Percentiles rank a stretch among this genome's conserved stretches.
Conservation (phyloP, 2,113 vertebrate genomes). For the Gopherus flavomarginatus region DNA sequence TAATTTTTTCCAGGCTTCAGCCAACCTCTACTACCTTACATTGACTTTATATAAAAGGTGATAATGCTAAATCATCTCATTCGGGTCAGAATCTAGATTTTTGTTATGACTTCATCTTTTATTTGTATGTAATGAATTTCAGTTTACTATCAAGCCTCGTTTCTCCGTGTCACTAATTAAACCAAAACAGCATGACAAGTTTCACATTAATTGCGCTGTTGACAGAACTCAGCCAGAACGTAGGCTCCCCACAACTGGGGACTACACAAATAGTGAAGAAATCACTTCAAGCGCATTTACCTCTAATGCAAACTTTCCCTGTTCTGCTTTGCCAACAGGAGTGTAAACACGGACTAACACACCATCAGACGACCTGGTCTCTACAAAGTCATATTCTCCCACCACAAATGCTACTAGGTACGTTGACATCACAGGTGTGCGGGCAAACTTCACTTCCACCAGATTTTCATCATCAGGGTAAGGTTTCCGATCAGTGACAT, state of each 20-base stretch:
- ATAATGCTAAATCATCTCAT: background rate
- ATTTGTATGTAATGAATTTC: background rate
- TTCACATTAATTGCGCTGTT: rapidly evolving
- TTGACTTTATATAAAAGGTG: background rate
- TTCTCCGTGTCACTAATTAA: rapidly evolving
- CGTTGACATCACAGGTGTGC: slow-evolving; percentile 96
- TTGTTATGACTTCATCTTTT: rapidly evolving
- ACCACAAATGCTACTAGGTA: slow-evolving; percentile 98
- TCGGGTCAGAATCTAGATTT: background rate
- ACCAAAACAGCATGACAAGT: rapidly evolving
- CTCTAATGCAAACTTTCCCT: slow-evolving; percentile 98
- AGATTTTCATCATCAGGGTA: slow-evolving; percentile 92
- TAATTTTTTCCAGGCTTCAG: background rate
- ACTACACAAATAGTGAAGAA: background rate
- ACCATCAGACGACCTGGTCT: slow-evolving; percentile 92
- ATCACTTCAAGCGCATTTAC: slow-evolving; percentile 78
- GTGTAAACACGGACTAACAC: slow-evolving; percentile 95
- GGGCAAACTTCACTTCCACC: slow-evolving; percentile 94
- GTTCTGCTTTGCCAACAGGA: slow-evolving; percentile 94
- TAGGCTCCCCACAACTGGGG: background rate
- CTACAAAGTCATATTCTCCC: slow-evolving; percentile 96
- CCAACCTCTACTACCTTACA: background rate
- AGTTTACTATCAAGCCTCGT: background rate
- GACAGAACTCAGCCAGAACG: background rate
- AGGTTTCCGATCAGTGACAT: slow-evolving; percentile 91